Conservation (phyloP, 2,888 invertebrate genomes). For the Cistogaster globosa region DNA sequence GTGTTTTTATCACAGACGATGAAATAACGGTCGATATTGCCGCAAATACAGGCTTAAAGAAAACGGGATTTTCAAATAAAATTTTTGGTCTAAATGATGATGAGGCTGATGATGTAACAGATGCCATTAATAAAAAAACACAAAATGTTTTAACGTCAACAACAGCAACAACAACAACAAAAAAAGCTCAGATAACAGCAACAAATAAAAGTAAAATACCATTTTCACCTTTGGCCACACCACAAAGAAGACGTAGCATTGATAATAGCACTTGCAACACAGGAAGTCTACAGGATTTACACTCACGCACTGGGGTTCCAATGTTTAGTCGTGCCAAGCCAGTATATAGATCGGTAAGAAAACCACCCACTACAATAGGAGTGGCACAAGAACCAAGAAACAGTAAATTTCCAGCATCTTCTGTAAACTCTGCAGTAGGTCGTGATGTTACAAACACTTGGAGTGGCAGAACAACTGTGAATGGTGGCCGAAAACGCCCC, state of each 20-base stretch:
- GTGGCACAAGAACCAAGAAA: constrained; percentile 47
- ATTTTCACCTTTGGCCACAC: constrained; percentile 78
- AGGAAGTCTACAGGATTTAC: constrained; percentile 79
- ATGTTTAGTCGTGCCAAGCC: constrained; percentile 81
- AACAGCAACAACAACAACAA: constrained; percentile 9
- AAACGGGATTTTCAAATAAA: constrained; percentile 87
- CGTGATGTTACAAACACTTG: constrained; percentile 88
- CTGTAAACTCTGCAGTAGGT: constrained; percentile 74
- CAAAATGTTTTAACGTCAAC: constrained; percentile 6
- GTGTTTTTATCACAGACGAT: constrained; percentile 82
- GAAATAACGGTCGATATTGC: constrained; percentile 86
- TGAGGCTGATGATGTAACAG: constrained; percentile 74
- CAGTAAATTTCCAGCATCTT: constrained; percentile 65
- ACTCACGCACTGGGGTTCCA: constrained; percentile 77
- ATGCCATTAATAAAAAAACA: constrained; percentile 23
- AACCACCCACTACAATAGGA: constrained; percentile 78
- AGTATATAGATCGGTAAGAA: constrained; percentile 82
- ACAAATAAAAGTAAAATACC: constrained; percentile 83
- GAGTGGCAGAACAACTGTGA: constrained; percentile 85
- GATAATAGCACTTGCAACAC: constrained; percentile 79
- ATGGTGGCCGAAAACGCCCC: constrained; percentile 83
- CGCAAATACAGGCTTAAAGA: constrained; percentile 88
- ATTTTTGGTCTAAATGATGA: constrained; percentile 83
- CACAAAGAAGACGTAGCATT: constrained; percentile 80
- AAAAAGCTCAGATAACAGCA: not conserved